Evolutionary conservation across 2,797 vertebrate species (phyloP), one percentile per base, ranked within the genome.

Genomic region (Trachurus trachurus): DNA sequence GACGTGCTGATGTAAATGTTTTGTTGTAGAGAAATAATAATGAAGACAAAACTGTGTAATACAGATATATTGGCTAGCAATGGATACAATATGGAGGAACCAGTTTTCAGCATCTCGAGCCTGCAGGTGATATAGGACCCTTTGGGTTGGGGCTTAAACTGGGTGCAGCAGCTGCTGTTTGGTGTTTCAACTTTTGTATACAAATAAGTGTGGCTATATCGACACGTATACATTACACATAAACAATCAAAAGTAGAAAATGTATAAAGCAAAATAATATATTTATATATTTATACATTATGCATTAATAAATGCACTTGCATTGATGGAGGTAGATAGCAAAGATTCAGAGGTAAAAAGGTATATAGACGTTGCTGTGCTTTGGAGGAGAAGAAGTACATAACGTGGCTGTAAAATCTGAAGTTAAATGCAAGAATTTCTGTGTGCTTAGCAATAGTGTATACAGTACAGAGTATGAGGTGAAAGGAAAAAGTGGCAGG

Each of bases 311-410:
- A 89, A 92, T 84, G 80, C 89, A 92, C 42, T 87, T 91, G 87
- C 83, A 90, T 84, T 86, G 74, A 83, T 91, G 87, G 95, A 95
- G 93, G 93, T 94, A 95, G 94, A 94, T 94, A 92, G 89, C 80
- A 92, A 91, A 90, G 90, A 85, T 80, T 83, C 76, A 91, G 91
- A 92, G 92, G 89, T 94, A 92, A 88, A 88, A 89, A 87, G 83
- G 77, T 81, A 82, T 67, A 85, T 70, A 90, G 77, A 85, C 50
- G 69, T 71, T 72, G 86, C 86, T 93, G 92, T 92, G 93, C 89
- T 93, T 93, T 88, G 73, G 75, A 88, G 85, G 78, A 89, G 72
- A 76, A 67, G 78, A 77, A 74, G 75, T 73, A 82, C 63, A 78
- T 40, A 78, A 70, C 1, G 87, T 93, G 87, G 80, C 82, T 77